Evolutionary conservation across 2,113 vertebrate species (phyloP), one percentile per base, ranked within the genome.

Genomic region (Motacilla alba): DNA sequence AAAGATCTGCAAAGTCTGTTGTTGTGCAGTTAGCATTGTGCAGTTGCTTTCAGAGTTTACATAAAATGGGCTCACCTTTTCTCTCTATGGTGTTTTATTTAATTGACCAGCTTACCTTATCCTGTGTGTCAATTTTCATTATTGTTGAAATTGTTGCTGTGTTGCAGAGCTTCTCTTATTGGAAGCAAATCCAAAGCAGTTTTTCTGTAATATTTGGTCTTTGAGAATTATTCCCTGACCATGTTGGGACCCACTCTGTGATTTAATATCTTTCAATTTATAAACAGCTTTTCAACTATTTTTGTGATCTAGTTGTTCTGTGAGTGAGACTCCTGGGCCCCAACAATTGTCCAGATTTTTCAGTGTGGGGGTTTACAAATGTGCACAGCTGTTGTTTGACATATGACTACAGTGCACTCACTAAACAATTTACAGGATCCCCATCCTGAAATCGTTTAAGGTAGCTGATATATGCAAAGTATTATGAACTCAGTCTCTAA

Each of bases 1-100:
- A 94, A 96, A 90, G 81, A 76, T 44, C 62, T 94, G 95, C 75
- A 90, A 66, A 69, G 33, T 93, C 89, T 64, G 46, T 79, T 87
- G 83, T 82, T 88, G 63, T 80, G 78, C 60, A 63, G 4, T 81
- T 76, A 79, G 46, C 72, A 60, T 55, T 66, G 15, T 85, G 91
- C 74, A 55, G 87, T 83, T 90, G 70, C 78, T 91, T 89, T 94
- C 33, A 73, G 72, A 39, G 44, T 58, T 91, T 68, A 69, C 28
- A 19, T 35, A 43, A 84, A 83, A 60, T 79, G 13, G 47, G 33
- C 64, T 91, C 3, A 10, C 31, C 66, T 92, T 95, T 92, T 60
- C 30, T 76, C 67, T 22, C 43, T 63, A 0, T 37, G 33, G 27
- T 44, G 7, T 89, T 94, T 67, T 59, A 39, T 59, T 89, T 86